Base-by-base conservation (phyloP, 2,888 invertebrate species). In the Crossocerus cetratus region DNA sequence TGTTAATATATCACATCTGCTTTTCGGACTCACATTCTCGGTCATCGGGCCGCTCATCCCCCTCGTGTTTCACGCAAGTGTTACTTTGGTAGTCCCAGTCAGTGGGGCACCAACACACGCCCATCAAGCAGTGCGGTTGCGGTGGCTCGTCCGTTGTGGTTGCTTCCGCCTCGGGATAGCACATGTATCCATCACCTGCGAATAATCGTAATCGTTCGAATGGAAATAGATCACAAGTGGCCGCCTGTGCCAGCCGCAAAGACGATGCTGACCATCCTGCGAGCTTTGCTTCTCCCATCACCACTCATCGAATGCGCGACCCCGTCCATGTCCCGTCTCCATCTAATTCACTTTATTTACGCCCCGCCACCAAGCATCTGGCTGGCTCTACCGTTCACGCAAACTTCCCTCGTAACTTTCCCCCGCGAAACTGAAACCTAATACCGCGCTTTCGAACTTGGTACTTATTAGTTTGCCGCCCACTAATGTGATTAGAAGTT, bases 101-200 rank as follows among this genome's bases (percentile, higher is more conserved):
- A 42, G 83, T 78, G 3, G 92, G 91, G 88, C 95, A 95, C 90
- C 92, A 92, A 85, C 95, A 95, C 69, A 89, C 83, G 23, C 88
- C 91, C 2, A 89, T 73, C 2, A 91, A 76, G 83, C 93, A 93
- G 57, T 86, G 84, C 2, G 89, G 89, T 70, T 77, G 80, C 45
- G 87, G 89, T 42, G 83, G 82, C 21, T 68, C 78, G 58, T 81
- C 69, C 65, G 80, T 75, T 22, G 83, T 81, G 43, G 86, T 82
- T n/a, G 81, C 80, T 20, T 87, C 86, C 18, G 77, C 65, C 49
- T 87, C 84, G 42, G 86, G 81, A 58, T 84, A 86, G 80, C 93
- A 93, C 45, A 85, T 86, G 77, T 92, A 92, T 42, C 92, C 92
- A 81, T 93, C 91, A 5, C 89, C 88, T 88, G 62, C 43, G 77